phyloP scores from a whole-genome alignment of 2,797 vertebrate genomes.

The Borostomias antarcticus region DNA sequence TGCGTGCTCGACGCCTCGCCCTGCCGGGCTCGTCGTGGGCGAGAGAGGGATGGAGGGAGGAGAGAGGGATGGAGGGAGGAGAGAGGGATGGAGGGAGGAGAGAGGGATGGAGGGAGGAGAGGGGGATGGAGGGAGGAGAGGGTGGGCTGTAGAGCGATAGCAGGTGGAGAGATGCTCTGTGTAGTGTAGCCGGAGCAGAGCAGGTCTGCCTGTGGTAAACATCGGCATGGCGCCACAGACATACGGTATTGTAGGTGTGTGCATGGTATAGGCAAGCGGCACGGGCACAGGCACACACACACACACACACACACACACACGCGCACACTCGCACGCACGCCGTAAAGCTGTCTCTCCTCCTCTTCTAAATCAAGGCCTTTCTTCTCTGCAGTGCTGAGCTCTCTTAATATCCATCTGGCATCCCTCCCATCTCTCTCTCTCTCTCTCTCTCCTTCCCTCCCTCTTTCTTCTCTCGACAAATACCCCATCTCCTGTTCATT shows the following conservation, averaged over 20 bases:
- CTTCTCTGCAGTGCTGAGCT: slow-evolving; percentile 69
- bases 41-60: slow-evolving; percentile 47
- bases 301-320: slow-evolving; percentile 20
- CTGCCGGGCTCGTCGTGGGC: too few species aligned
- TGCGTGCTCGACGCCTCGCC: too few species aligned
- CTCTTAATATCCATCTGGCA: slow-evolving; percentile 69
- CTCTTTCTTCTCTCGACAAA: not conserved
- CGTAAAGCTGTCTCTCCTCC: slow-evolving; percentile 69
- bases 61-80: not conserved
- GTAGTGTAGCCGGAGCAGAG: too few species aligned
- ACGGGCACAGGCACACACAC: slow-evolving; percentile 15
- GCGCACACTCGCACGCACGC: slow-evolving; percentile 37
- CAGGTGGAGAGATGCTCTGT: slow-evolving; percentile 65
- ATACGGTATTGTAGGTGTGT: too few species aligned
- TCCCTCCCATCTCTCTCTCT: slow-evolving; percentile 35
- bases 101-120: not conserved
- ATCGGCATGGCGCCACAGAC: too few species aligned
- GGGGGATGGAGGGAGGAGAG: slow-evolving; percentile 39
- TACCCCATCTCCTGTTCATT: not conserved
- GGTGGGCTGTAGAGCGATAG: slow-evolving; percentile 27
- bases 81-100: slow-evolving; percentile 39
- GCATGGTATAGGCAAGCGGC: too few species aligned
- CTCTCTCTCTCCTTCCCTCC: slow-evolving; percentile 41
- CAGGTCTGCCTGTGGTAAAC: too few species aligned
- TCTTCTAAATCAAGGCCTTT: slow-evolving; percentile 12